Percentiles rank a stretch among this genome's conserved stretches.
Conservation (phyloP, 2,797 vertebrate species). For the Carapus acus region DNA sequence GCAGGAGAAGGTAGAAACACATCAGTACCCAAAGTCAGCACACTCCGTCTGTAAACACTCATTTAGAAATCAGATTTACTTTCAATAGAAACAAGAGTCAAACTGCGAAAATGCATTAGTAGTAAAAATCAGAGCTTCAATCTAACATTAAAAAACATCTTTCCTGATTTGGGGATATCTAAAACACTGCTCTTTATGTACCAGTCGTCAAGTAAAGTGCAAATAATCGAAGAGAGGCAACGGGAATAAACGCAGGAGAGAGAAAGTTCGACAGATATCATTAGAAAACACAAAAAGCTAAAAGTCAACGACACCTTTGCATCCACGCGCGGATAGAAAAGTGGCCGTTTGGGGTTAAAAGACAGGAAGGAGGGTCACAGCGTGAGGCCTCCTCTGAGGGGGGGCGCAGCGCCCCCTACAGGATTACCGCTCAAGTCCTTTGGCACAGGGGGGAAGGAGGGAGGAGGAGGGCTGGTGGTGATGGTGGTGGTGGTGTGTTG, state of each 20-base stretch:
- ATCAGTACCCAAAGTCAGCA: no score
- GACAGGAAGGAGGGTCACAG: no score
- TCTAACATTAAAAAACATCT: conserved; percentile 14
- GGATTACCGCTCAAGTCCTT: conserved; percentile 24
- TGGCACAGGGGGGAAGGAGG: conserved; percentile 18
- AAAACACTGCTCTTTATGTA: conserved; percentile 13
- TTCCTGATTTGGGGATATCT: conserved; percentile 24
- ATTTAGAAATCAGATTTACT: neutral
- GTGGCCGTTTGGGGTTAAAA: no score
- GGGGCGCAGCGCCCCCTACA: neutral
- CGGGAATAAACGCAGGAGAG: conserved; percentile 11
- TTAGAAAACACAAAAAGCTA: neutral
- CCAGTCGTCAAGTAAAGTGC: conserved; percentile 43
- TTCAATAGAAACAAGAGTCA: conserved; percentile 25
- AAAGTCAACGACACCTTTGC: conserved; percentile 12
- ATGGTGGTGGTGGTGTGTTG: neutral
- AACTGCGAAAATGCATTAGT: conserved; percentile 19
- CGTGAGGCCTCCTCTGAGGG: no score
- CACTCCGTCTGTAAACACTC: no score
- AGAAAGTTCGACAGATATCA: conserved; percentile 3
- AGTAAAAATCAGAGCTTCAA: conserved; percentile 22
- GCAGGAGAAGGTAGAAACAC: no score
- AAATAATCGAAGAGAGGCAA: conserved; percentile 52
- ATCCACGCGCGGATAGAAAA: conserved; percentile 11
- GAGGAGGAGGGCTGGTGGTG: conserved; percentile 33